Evolutionary conservation across 1,140 invertebrate genomes (phyloP).

Genomic region (Orchestia grillus): DNA sequence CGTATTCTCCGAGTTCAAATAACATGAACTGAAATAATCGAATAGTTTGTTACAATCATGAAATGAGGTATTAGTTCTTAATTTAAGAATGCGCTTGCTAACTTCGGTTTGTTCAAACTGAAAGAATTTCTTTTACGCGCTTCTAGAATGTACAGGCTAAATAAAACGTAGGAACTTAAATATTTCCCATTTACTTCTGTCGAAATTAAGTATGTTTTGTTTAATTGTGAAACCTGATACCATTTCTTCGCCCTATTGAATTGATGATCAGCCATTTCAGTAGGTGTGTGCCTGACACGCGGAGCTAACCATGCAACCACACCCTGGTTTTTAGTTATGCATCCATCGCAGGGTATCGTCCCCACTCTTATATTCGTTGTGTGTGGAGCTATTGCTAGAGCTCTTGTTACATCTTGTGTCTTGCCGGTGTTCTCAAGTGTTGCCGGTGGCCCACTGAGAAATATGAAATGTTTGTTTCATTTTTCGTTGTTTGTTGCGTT

Average conservation of each 20-base stretch:
- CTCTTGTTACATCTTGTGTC: background rate
- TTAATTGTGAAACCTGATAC: too few relatives aligned
- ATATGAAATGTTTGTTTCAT: background rate
- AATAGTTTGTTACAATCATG: background rate
- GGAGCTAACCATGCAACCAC: too few relatives aligned
- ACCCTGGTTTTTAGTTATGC: background rate
- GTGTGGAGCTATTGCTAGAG: background rate
- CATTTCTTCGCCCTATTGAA: too few relatives aligned
- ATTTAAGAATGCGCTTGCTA: background rate
- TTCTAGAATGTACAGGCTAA: background rate
- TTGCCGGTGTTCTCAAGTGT: background rate
- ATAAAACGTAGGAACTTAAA: too few relatives aligned
- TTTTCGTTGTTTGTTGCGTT: too few relatives aligned
- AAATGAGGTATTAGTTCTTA: background rate
- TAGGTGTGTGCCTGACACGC: too few relatives aligned
- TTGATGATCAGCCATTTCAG: too few relatives aligned
- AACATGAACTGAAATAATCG: background rate
- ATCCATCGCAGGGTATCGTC: background rate
- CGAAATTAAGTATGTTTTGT: too few relatives aligned
- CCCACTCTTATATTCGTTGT: background rate
- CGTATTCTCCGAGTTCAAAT: background rate
- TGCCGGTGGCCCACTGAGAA: background rate
- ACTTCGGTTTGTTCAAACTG: too few relatives aligned
- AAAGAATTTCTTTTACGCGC: too few relatives aligned
- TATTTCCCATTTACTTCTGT: too few relatives aligned